Percentiles rank a stretch among this genome's conserved stretches.
These are phyloP conservation scores for Philopedon plagiatum DNA, from an alignment of 2,888 invertebrate species.

Conservation along the genomic window DNA sequence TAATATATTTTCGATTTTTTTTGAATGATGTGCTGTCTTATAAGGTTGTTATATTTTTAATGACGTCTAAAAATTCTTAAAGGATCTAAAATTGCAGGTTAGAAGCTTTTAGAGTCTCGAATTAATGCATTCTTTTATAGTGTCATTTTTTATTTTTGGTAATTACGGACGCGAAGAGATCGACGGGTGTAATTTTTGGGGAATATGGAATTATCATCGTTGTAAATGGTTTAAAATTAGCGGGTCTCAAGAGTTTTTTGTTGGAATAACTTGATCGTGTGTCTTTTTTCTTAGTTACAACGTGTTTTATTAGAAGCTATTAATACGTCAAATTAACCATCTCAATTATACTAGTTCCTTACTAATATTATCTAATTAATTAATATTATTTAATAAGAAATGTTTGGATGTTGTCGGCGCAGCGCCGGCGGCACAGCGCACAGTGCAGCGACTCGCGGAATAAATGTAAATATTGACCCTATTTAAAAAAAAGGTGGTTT, in stretches of 20 bases:
- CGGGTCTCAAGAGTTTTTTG: constrained; percentile 1
- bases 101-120: constrained; percentile 30
- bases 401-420: too few relatives aligned
- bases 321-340: too few relatives aligned
- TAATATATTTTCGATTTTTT: constrained; percentile 19
- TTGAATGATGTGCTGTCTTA: constrained; percentile 26
- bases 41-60: constrained; percentile 37
- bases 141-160: constrained; percentile 41
- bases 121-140: constrained; percentile 43
- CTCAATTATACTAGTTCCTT: too few relatives aligned
- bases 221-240: constrained; percentile 33
- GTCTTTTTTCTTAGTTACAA: constrained; percentile 5
- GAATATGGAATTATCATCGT: constrained; percentile 43
- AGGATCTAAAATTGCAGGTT: constrained; percentile 47
- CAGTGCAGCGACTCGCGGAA: too few relatives aligned
- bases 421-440: too few relatives aligned
- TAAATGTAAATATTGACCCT: too few relatives aligned
- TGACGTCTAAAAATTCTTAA: constrained; percentile 42
- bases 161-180: constrained; percentile 23
- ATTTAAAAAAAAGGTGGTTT: too few relatives aligned
- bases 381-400: too few relatives aligned
- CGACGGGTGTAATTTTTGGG: constrained; percentile 24
- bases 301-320: background rate
- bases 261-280: constrained; percentile 17
- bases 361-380: too few relatives aligned